A percentile compares a stretch with the other conserved stretches of the same genome.
Conservation (phyloP, 2,888 invertebrate genomes). For the Tryphoninae sp. region DNA sequence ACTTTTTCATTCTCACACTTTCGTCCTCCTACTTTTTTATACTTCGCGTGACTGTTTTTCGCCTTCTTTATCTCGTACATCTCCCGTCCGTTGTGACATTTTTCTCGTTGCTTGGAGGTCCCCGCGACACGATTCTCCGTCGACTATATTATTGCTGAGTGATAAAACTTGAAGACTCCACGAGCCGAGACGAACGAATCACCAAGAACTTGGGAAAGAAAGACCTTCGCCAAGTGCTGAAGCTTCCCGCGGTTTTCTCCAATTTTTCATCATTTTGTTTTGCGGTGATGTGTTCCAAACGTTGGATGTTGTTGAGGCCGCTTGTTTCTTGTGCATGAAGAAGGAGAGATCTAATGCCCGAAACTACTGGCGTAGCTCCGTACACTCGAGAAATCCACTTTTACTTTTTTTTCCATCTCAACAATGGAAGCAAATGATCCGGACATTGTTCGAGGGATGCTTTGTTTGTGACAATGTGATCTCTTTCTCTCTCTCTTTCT, state of each 20-base stretch:
- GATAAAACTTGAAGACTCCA: neutral
- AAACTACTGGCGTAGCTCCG: conserved; percentile 47
- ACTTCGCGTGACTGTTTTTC: conserved; percentile 17
- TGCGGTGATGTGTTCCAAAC: neutral
- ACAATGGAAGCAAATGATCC: conserved; percentile 64
- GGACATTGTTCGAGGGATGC: conserved; percentile 62
- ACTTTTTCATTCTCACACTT: neutral
- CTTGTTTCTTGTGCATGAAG: neutral
- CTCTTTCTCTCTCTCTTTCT: conserved; percentile 41
- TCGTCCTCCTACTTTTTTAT: neutral
- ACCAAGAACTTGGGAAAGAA: neutral
- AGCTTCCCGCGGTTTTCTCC: neutral
- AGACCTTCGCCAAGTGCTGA: neutral
- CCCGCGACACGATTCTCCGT: neutral
- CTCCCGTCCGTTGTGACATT: neutral
- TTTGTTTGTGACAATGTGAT: conserved; percentile 61
- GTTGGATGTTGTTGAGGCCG: neutral
- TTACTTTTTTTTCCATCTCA: conserved; percentile 42
- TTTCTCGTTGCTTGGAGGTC: neutral
- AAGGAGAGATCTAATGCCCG: conserved; percentile 14
- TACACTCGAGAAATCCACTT: conserved; percentile 57
- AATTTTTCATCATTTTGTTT: conserved; percentile 28
- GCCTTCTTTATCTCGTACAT: conserved; percentile 13
- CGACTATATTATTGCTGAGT: neutral
- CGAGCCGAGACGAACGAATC: neutral